Conservation (phyloP, 2,797 vertebrate genomes). For the Simalia tracyae region DNA sequence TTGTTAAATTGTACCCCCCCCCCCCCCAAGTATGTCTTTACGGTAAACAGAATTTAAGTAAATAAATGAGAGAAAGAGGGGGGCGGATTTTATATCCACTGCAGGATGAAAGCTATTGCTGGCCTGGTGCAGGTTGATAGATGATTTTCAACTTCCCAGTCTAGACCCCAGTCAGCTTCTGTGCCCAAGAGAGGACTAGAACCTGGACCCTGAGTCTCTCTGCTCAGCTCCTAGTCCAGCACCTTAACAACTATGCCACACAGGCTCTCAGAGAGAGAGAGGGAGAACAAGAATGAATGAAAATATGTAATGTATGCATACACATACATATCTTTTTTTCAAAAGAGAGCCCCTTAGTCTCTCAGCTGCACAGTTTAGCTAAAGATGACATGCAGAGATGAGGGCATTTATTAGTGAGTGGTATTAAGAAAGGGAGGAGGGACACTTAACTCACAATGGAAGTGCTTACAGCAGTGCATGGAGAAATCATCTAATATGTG, state of each 20-base stretch:
- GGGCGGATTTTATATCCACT: not conserved
- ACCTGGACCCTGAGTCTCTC: no score
- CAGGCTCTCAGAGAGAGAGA: not conserved
- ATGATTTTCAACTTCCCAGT: not conserved
- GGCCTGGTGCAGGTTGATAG: not conserved
- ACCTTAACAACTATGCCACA: not conserved
- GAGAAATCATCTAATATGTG: constrained; percentile 63
- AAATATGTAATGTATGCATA: not conserved
- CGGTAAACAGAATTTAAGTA: not conserved
- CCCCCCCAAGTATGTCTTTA: not conserved
- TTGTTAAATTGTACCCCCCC: no score
- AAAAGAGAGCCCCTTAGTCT: constrained; percentile 55
- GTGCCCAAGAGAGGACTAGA: not conserved
- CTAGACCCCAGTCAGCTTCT: not conserved
- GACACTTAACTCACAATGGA: constrained; percentile 66
- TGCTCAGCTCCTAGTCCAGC: not conserved
- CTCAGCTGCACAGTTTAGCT: constrained; percentile 60
- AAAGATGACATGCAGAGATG: constrained; percentile 59
- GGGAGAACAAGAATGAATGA: not conserved
- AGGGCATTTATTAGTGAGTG: constrained; percentile 64
- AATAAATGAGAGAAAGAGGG: not conserved
- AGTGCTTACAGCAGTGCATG: constrained; percentile 65
- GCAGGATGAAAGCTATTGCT: not conserved
- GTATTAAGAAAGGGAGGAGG: constrained; percentile 58
- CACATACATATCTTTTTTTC: constrained; percentile 23